phyloP scores from a whole-genome alignment of 1,140 invertebrate genomes.

The Anthonomus grandis region DNA sequence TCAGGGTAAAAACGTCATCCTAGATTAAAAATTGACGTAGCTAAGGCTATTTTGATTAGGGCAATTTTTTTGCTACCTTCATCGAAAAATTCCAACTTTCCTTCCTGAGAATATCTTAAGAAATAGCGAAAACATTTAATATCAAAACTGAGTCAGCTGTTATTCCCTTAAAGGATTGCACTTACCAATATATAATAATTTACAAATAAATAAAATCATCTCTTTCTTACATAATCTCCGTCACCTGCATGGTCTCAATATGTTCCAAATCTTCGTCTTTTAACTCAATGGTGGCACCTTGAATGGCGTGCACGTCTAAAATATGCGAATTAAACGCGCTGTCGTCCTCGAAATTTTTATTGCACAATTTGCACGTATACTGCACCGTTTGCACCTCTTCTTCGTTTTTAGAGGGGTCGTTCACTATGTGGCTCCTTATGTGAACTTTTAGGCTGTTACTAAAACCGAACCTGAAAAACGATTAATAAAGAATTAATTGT shows the following conservation, averaged over 20 bases:
- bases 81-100: too few species aligned
- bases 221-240: conserved; percentile 44
- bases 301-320: conserved; percentile 18
- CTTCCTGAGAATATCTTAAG: too few species aligned
- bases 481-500: neutral
- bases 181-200: neutral
- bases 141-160: neutral
- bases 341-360: conserved; percentile 59
- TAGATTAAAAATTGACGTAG: too few species aligned
- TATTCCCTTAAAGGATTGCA: too few species aligned
- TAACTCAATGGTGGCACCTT: conserved; percentile 53
- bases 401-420: conserved; percentile 47
- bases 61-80: too few species aligned
- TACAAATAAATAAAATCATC: neutral
- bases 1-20: too few species aligned
- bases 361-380: conserved; percentile 78
- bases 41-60: too few species aligned
- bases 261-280: conserved; percentile 31
- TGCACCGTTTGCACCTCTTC: conserved; percentile 49
- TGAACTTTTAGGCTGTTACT: conserved; percentile 47
- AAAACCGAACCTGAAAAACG: conserved; percentile 42
- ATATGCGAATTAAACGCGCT: conserved; percentile 15
- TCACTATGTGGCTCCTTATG: conserved; percentile 50
- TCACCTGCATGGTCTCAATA: conserved; percentile 44
- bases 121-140: neutral